phyloP scores from a whole-genome alignment of 2,888 invertebrate genomes.

The Dolichopus griseipennis region DNA sequence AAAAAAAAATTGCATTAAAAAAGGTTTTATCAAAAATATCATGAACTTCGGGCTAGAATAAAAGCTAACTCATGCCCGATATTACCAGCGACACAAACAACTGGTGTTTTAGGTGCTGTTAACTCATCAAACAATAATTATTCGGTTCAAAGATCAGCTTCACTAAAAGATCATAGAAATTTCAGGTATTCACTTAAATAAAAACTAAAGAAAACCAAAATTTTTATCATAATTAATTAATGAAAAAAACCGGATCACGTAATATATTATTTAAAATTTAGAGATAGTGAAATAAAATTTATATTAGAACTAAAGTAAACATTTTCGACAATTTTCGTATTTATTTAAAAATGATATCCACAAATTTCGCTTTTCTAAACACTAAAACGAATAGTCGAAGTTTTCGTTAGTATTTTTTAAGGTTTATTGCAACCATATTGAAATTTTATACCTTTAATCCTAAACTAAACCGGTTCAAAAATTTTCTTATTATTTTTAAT shows the following conservation, averaged over 20 bases:
- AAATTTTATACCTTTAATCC: too few species aligned
- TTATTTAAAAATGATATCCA: too few species aligned
- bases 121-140: slow-evolving; percentile 47
- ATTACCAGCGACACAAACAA: slow-evolving; percentile 54
- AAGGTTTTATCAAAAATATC: slow-evolving; percentile 83
- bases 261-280: neutral
- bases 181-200: slow-evolving; percentile 34
- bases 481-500: too few species aligned
- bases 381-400: too few species aligned
- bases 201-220: neutral
- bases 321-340: too few species aligned
- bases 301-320: neutral
- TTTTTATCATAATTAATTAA: neutral
- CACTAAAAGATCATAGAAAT: slow-evolving; percentile 48
- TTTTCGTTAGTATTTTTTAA: too few species aligned
- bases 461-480: too few species aligned
- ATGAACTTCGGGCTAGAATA: slow-evolving; percentile 80
- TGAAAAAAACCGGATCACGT: neutral
- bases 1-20: neutral
- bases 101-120: slow-evolving; percentile 35
- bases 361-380: too few species aligned
- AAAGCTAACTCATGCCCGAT: slow-evolving; percentile 76
- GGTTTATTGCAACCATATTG: too few species aligned
- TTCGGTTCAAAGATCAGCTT: slow-evolving; percentile 51
- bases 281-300: neutral